Conservation (phyloP, 1,140 invertebrate genomes). For the Drusus annulatus region DNA sequence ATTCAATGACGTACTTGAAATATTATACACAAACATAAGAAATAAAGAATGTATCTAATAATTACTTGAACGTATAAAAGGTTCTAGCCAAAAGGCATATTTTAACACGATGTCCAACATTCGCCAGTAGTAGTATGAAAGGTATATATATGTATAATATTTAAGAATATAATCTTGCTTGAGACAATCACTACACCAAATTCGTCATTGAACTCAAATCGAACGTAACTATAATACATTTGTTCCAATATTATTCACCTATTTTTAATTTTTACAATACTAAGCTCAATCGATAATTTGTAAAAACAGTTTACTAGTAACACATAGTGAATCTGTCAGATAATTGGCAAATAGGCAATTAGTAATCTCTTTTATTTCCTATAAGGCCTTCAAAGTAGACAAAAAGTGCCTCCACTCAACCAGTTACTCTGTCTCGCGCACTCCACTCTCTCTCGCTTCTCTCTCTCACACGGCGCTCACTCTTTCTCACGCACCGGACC, state of each 20-base stretch:
- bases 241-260: conserved; percentile 53
- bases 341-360: conserved; percentile 60
- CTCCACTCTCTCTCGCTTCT: conserved; percentile 24
- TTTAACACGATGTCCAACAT: conserved; percentile 23
- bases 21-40: conserved; percentile 29
- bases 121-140: conserved; percentile 11
- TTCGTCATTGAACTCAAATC: conserved; percentile 53
- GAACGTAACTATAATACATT: conserved; percentile 49
- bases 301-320: conserved; percentile 58
- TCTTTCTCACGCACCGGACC: conserved; percentile 43
- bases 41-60: conserved; percentile 20
- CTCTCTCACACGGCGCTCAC: conserved; percentile 20
- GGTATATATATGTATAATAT: too few relatives aligned
- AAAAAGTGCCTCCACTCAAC: conserved; percentile 52
- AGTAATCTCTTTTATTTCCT: conserved; percentile 58
- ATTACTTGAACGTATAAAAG: too few relatives aligned
- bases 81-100: conserved; percentile 34
- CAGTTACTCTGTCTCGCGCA: neutral
- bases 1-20: conserved; percentile 50
- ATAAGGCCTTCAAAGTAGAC: conserved; percentile 60
- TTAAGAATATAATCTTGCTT: conserved; percentile 26
- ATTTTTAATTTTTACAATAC: conserved; percentile 56
- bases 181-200: conserved; percentile 52
- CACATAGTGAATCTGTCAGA: conserved; percentile 56
- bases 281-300: conserved; percentile 60